Evolutionary conservation across 1,140 invertebrate species (phyloP).

Genomic region (Drosophila murphyi): DNA sequence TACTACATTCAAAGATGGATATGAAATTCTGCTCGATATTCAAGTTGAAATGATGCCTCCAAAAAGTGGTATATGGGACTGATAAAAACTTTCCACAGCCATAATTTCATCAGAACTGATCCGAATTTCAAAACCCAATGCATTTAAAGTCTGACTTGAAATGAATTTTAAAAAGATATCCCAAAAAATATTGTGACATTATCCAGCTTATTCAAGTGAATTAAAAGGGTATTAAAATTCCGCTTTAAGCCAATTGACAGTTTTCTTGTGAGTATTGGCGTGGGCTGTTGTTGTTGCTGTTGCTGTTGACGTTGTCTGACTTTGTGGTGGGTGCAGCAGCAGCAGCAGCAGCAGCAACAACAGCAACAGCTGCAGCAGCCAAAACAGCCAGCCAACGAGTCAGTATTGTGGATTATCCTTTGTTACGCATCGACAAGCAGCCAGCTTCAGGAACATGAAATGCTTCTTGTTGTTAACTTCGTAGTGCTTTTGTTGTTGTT

Average conservation of each 20-base stretch:
- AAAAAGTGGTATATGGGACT: no score
- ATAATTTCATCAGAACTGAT: no score
- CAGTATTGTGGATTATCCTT: conserved; percentile 74
- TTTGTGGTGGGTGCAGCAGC: conserved; percentile 67
- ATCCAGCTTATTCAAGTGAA: no score
- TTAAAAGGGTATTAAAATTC: conserved; percentile 22
- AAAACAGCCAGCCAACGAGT: conserved; percentile 20
- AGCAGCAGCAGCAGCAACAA: conserved; percentile 53
- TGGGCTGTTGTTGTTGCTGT: conserved; percentile 38
- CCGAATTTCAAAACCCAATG: no score
- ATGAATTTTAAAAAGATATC: no score
- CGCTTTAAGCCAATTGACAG: not conserved
- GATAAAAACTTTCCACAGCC: no score
- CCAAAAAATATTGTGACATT: not conserved
- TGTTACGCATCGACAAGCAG: conserved; percentile 76
- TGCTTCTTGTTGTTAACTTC: conserved; percentile 26
- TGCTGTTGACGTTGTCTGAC: conserved; percentile 34
- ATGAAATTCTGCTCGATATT: no score
- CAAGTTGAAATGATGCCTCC: no score
- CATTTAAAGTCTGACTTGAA: no score
- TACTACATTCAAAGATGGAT: no score
- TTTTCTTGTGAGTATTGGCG: conserved; percentile 17
- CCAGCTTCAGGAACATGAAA: conserved; percentile 51
- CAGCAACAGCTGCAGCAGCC: conserved; percentile 4
- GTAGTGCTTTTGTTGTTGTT: conserved; percentile 6